phyloP scores from a whole-genome alignment of 2,888 invertebrate genomes.

The Seira ritae region DNA sequence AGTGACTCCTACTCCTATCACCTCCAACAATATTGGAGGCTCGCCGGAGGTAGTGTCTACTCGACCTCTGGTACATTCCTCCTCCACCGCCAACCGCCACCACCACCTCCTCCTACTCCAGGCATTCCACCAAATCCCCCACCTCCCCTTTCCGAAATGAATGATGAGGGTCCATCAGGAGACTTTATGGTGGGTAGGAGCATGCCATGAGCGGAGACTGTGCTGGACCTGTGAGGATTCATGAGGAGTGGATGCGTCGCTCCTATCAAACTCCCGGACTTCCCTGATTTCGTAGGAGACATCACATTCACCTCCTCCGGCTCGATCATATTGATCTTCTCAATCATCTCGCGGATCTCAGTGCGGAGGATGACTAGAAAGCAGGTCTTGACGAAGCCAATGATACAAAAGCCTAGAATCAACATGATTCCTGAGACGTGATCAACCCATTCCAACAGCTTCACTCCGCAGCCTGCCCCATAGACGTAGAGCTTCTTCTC shows the following conservation, averaged over 20 bases:
- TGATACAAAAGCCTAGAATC: conserved; percentile 89
- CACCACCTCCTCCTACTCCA: not conserved
- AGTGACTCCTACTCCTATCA: conserved; percentile 68
- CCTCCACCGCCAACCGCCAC: conserved; percentile 30
- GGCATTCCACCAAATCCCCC: conserved; percentile 14
- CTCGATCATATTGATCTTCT: conserved; percentile 88
- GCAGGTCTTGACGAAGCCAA: conserved; percentile 91
- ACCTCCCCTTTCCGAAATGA: not conserved
- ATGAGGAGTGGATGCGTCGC: conserved; percentile 65
- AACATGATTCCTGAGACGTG: conserved; percentile 71
- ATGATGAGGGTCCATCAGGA: conserved; percentile 57
- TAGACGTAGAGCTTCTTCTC: conserved; percentile 66
- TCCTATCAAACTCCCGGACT: conserved; percentile 34
- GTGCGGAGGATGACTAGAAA: conserved; percentile 91
- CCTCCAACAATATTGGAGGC: conserved; percentile 62
- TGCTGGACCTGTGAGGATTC: conserved; percentile 66
- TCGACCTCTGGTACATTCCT: conserved; percentile 55
- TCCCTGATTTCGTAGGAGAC: conserved; percentile 61
- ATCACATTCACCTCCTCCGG: conserved; percentile 47
- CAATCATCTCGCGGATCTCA: conserved; percentile 85
- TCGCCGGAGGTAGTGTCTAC: conserved; percentile 53
- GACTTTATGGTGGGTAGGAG: conserved; percentile 68
- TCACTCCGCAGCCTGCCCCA: conserved; percentile 67
- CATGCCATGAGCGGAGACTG: conserved; percentile 60
- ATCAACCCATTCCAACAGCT: conserved; percentile 68